Percentiles rank a stretch among this genome's conserved stretches.
Conservation (phyloP, 1,140 invertebrate genomes). For the Trichonephila clavipes region DNA sequence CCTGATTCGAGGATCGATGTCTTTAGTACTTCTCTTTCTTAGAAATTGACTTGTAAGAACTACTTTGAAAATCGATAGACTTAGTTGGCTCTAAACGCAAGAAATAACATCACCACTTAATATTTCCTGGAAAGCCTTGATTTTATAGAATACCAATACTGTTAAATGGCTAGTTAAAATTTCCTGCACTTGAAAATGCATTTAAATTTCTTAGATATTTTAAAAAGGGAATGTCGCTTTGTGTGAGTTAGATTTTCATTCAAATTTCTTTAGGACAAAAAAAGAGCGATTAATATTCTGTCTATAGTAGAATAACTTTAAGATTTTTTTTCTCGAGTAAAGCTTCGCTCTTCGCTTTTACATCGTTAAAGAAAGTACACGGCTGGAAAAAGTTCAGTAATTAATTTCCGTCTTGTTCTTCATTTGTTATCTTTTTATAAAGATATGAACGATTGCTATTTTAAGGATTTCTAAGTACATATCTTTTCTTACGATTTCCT, state of each 20-base stretch:
- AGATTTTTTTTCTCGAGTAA: not conserved
- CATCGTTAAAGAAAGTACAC: not conserved
- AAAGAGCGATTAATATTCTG: not conserved
- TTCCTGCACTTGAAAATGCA: not conserved
- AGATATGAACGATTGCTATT: not conserved
- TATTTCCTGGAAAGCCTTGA: not conserved
- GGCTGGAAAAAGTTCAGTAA: not conserved
- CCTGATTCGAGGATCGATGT: no score
- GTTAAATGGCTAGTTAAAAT: not conserved
- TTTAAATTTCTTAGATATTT: not conserved
- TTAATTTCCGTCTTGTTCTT: slow-evolving; percentile 27
- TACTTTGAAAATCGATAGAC: not conserved
- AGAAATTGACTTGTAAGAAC: not conserved
- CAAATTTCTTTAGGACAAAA: not conserved
- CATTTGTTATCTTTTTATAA: not conserved
- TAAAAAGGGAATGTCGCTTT: not conserved
- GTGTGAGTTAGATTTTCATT: not conserved
- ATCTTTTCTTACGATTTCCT: not conserved
- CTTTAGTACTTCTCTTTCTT: no score
- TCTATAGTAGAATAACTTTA: not conserved
- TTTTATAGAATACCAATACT: not conserved
- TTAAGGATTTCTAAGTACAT: not conserved
- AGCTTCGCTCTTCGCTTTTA: not conserved
- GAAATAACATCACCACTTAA: not conserved
- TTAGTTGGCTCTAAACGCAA: not conserved